phyloP scores from a whole-genome alignment of 2,797 vertebrate genomes.

The Cirrhinus molitorella region DNA sequence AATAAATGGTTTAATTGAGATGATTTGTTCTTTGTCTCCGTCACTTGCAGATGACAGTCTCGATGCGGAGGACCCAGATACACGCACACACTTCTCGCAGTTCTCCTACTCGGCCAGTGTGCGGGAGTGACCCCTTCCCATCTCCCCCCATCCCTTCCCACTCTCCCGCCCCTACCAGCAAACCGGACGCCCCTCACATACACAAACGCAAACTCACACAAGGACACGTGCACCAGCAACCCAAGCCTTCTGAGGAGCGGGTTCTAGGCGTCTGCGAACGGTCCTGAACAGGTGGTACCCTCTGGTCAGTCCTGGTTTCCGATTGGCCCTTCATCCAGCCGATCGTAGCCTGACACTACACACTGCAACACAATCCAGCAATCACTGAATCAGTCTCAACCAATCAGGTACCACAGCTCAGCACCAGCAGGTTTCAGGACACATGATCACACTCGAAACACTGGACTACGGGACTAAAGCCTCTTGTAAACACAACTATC shows the following conservation, averaged over 20 bases:
- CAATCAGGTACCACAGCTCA: constrained; percentile 76
- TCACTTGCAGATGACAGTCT: constrained; percentile 85
- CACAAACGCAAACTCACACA: constrained; percentile 59
- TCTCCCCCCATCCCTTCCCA: constrained; percentile 29
- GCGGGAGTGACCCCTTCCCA: constrained; percentile 82
- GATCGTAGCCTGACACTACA: constrained; percentile 59
- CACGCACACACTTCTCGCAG: constrained; percentile 92
- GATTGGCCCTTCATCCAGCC: constrained; percentile 40
- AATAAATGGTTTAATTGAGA: not conserved
- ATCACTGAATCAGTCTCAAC: constrained; percentile 63
- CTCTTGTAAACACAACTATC: constrained; percentile 50
- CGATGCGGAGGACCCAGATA: constrained; percentile 86
- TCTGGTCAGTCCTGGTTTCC: constrained; percentile 46
- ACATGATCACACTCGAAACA: constrained; percentile 53
- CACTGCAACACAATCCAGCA: constrained; percentile 57
- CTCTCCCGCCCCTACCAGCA: constrained; percentile 73
- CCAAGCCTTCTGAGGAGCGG: not conserved
- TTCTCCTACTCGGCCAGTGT: constrained; percentile 95
- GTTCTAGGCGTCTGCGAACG: constrained; percentile 31
- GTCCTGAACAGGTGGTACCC: constrained; percentile 41
- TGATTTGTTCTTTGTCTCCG: not conserved
- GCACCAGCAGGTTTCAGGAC: constrained; percentile 76
- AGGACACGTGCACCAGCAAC: constrained; percentile 73
- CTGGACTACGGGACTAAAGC: constrained; percentile 35
- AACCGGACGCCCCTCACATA: constrained; percentile 58